These are phyloP conservation scores for Malurus alboscapulatus DNA, from an alignment of 2,113 vertebrate species.

Conservation along the genomic window DNA sequence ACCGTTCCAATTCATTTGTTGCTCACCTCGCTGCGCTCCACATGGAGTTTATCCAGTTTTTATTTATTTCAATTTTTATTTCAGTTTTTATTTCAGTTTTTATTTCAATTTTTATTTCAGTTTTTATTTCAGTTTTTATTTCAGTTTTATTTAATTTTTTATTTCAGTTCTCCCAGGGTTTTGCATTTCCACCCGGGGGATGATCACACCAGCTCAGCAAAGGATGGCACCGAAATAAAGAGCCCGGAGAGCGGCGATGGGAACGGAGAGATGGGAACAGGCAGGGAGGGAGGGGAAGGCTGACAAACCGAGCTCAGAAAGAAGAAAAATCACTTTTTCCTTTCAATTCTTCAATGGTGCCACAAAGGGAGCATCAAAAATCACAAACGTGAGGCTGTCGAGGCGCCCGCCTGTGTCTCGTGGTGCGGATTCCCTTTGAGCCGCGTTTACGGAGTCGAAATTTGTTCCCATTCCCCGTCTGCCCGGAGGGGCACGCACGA, in stretches of 20 bases:
- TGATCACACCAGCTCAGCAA: background rate
- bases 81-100: too few species aligned
- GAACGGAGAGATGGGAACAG: background rate
- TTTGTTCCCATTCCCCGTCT: accelerated
- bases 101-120: too few species aligned
- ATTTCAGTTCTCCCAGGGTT: background rate
- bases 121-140: too few species aligned
- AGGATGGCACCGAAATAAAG: background rate
- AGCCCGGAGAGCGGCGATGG: background rate
- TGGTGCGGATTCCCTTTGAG: background rate
- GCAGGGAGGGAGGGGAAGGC: background rate
- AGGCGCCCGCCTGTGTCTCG: accelerated
- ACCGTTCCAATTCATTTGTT: background rate
- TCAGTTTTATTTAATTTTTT: too few species aligned
- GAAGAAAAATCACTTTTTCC: background rate
- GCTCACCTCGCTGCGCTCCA: background rate
- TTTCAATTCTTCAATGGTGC: background rate
- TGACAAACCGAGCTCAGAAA: background rate
- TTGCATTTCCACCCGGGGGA: background rate
- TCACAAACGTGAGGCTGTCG: accelerated
- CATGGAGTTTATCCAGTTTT: background rate
- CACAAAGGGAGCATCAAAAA: background rate
- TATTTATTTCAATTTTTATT: too few species aligned
- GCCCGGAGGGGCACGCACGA: background rate
- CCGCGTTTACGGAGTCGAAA: background rate